A percentile compares a stretch with the other conserved stretches of the same genome.
Conservation (phyloP, 2,888 invertebrate species). For the Caenorhabditis sp. region DNA sequence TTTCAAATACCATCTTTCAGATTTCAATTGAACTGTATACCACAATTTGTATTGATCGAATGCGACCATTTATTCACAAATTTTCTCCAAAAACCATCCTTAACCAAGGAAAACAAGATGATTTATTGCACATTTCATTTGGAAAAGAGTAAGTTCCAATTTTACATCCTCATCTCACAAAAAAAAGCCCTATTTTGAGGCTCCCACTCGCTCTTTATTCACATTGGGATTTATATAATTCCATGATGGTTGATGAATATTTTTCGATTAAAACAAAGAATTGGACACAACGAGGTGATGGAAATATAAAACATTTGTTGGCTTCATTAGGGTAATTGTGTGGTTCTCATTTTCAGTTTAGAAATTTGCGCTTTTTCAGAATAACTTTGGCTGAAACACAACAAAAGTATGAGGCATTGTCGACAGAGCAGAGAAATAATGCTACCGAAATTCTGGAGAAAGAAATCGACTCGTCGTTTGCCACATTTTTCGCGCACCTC, state of each 20-base stretch:
- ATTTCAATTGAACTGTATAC: slow-evolving; percentile 62
- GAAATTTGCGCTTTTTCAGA: slow-evolving; percentile 33
- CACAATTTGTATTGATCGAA: slow-evolving; percentile 52
- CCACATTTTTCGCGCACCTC: slow-evolving; percentile 61
- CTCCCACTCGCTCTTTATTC: slow-evolving; percentile 63
- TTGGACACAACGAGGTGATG: slow-evolving; percentile 66
- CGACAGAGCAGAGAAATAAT: slow-evolving; percentile 53
- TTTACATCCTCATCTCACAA: not conserved
- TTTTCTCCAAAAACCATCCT: slow-evolving; percentile 43
- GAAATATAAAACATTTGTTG: slow-evolving; percentile 52
- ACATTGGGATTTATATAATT: slow-evolving; percentile 62
- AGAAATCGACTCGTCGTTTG: slow-evolving; percentile 56
- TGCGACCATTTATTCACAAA: slow-evolving; percentile 55
- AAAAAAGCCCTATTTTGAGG: slow-evolving; percentile 28
- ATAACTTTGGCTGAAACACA: slow-evolving; percentile 60
- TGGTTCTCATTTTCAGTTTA: not conserved
- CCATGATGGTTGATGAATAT: slow-evolving; percentile 58
- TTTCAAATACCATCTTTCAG: slow-evolving; percentile 9
- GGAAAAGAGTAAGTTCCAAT: slow-evolving; percentile 55
- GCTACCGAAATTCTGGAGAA: slow-evolving; percentile 58
- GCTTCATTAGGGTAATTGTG: slow-evolving; percentile 21
- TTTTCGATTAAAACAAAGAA: slow-evolving; percentile 63
- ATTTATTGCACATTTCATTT: slow-evolving; percentile 58
- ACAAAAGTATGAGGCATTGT: slow-evolving; percentile 57
- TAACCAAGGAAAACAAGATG: slow-evolving; percentile 56